Conservation (phyloP, 2,113 vertebrate species). For the Haemorhous mexicanus region DNA sequence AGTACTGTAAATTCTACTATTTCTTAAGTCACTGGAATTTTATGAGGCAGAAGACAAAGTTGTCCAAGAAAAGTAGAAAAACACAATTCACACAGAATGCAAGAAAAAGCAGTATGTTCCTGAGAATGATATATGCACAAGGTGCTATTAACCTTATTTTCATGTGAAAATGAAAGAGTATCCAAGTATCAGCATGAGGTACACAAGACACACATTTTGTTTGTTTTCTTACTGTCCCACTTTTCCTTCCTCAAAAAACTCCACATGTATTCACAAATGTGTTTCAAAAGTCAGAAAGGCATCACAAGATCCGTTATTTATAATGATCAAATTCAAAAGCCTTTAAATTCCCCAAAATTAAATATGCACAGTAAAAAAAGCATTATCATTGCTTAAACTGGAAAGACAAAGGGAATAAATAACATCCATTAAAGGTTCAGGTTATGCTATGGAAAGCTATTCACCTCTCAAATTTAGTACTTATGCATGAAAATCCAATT, state of each 20-base stretch:
- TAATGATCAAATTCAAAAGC: not conserved
- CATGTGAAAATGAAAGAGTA: not conserved
- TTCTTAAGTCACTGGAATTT: not conserved
- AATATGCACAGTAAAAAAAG: not conserved
- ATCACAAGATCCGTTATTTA: not conserved
- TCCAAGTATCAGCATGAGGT: not conserved
- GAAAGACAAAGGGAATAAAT: constrained; percentile 6
- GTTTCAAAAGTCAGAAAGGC: not conserved
- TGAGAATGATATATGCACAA: not conserved
- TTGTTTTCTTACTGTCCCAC: not conserved
- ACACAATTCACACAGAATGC: not conserved
- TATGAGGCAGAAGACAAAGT: not conserved
- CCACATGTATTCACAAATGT: not conserved
- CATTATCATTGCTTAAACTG: not conserved
- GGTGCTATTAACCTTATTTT: not conserved
- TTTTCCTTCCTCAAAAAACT: not conserved
- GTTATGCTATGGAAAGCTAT: not conserved
- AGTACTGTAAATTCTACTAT: not conserved
- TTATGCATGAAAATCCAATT: constrained; percentile 20
- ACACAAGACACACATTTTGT: not conserved
- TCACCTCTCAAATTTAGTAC: not conserved
- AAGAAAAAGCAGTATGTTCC: not conserved
- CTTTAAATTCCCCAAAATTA: not conserved
- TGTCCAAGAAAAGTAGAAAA: not conserved
- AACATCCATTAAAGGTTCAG: not conserved